Evolutionary conservation across 2,113 vertebrate genomes (phyloP).

Genomic region (Urocolius indicus): DNA sequence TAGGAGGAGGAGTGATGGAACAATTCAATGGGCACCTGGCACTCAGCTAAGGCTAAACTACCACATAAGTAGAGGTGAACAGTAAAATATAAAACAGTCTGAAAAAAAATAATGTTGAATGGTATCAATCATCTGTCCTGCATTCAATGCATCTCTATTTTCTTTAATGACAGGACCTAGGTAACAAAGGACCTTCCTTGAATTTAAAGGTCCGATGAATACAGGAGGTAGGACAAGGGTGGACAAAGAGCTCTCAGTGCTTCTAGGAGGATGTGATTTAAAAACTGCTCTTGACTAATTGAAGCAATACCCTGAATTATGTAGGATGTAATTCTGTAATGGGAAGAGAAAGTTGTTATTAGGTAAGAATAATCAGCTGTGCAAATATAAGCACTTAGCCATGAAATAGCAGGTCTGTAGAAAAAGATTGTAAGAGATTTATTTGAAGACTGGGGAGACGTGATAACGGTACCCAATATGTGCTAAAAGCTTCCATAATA

Average conservation of each 20-base stretch:
- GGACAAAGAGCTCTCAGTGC: background rate
- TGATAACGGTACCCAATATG: background rate
- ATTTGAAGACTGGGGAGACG: background rate
- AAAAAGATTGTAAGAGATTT: background rate
- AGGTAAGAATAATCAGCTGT: background rate
- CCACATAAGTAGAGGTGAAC: background rate
- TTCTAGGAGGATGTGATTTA: background rate
- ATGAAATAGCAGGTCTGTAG: background rate
- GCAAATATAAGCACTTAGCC: background rate
- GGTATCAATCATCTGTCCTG: background rate
- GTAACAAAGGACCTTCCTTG: background rate
- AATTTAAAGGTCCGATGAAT: background rate
- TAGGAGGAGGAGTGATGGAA: too few species aligned
- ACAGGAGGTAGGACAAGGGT: background rate
- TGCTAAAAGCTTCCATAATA: background rate
- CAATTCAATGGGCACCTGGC: too few species aligned
- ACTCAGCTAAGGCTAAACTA: too few species aligned
- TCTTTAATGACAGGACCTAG: background rate
- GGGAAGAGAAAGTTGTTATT: background rate
- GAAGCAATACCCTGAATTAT: conserved; percentile 16
- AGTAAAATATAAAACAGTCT: background rate
- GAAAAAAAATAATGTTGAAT: background rate
- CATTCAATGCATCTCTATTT: background rate
- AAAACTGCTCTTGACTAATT: conserved; percentile 20
- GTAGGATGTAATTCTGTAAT: background rate